Evolutionary conservation across 2,888 invertebrate genomes (phyloP), one percentile per base, ranked within the genome.

Genomic region (Parnassius orleans): DNA sequence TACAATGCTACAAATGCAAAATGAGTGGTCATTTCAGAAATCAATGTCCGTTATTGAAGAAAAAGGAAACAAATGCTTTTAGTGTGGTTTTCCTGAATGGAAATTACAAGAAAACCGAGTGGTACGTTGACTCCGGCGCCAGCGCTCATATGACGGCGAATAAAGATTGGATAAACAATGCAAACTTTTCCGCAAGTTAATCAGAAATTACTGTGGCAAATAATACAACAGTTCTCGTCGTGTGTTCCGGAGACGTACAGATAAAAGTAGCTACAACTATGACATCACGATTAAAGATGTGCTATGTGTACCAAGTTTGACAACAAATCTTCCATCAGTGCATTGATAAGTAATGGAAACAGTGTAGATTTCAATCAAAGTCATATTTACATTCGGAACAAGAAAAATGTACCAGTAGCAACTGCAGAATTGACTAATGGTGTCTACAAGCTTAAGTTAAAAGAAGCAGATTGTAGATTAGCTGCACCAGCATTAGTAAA

Each of bases 131-230:
- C 50, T 64, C 63, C 9, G 68, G 68, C 5, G 68, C 69, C 7
- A 69, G 67, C 55, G 61, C 61, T 47, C 69, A 69, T 24, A 63
- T 66, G 69, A 66, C 65, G 9, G 51, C 65, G 57, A 68, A 68
- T 41, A 44, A 65, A 60, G 10, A 51, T 53, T 68, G 66, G 63
- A 56, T 64, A 43, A 56, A 46, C 15, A 64, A 66, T 46, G 52
- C 33, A 15, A 61, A 61, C 58, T 60, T n/a, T 42, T 52, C 33
- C 51, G 52, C 46, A 15, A 51, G 56, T 55, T 65, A 61, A 56
- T 55, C 60, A 55, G 60, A 63, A 41, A 65, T 65, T 54, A 55
- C 57, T 10, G 63, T 63, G n/a, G 62, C 65, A 19, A 63, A 65
- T 14, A 50, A 65, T 53, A 53, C 60, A 44, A 63, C 44, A 57